phyloP scores from a whole-genome alignment of 1,140 invertebrate species.

The Papilio helenus region DNA sequence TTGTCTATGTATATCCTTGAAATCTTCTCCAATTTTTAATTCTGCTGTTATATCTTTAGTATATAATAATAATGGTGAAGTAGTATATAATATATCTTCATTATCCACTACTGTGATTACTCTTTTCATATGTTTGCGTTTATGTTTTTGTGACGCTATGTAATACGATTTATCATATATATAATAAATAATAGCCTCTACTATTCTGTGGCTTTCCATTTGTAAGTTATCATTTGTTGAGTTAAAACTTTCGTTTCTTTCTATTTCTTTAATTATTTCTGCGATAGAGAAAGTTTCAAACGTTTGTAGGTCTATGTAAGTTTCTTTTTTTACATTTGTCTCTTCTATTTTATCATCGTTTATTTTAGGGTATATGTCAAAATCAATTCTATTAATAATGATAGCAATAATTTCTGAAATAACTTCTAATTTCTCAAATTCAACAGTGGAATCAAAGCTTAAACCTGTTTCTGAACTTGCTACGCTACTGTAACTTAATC shows the following conservation, averaged over 20 bases:
- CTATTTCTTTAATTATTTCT: constrained; percentile 63
- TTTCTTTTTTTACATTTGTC: constrained; percentile 24
- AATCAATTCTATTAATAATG: constrained; percentile 57
- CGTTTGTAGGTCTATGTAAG: background rate
- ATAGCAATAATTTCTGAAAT: constrained; percentile 60
- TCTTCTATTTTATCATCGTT: constrained; percentile 9
- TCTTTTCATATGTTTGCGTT: constrained; percentile 54
- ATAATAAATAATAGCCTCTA: constrained; percentile 66
- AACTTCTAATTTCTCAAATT: constrained; percentile 74
- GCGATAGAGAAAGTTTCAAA: constrained; percentile 66
- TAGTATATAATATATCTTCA: constrained; percentile 75
- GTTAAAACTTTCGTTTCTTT: constrained; percentile 53
- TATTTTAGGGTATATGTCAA: constrained; percentile 17
- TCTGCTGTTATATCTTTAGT: constrained; percentile 18
- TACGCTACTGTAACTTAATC: constrained; percentile 43
- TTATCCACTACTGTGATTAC: constrained; percentile 71
- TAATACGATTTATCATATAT: constrained; percentile 64
- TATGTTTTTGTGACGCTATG: constrained; percentile 39
- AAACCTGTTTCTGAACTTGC: constrained; percentile 49
- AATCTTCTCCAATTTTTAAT: constrained; percentile 12
- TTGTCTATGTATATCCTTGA: background rate
- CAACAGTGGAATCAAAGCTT: constrained; percentile 69
- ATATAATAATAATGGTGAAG: constrained; percentile 49
- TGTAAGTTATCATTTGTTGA: constrained; percentile 58
- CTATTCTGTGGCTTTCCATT: constrained; percentile 51